Base-by-base conservation (phyloP, 2,888 invertebrate genomes). In the Apomyelois bistriatella region DNA sequence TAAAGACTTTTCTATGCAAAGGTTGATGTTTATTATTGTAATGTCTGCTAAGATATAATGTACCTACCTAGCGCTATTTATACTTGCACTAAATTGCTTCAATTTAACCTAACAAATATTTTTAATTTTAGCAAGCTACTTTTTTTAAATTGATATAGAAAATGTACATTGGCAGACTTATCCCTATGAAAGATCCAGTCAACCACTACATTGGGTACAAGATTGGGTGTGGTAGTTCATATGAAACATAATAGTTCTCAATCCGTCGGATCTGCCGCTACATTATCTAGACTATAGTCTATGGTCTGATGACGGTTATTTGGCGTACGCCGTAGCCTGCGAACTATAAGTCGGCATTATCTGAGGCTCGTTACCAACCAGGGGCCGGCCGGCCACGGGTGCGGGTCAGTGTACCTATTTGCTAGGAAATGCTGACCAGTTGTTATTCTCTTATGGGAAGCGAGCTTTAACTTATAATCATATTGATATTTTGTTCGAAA, bases 241-340 rank as follows among this genome's bases (percentile, higher is more conserved):
- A 22, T 22, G 22, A 22, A 38, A 3, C 38, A 38, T 4, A 15
- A 38, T 47, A 32, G 5, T 42, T 22, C 8, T 13, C 9, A 15
- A 7, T 28, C 8, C 35, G 50, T 13, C 37, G 40, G 40, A 55
- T 48, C 48, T 35, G 61, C 40, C 56, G 56, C 54, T 56, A 61
- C 64, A 71, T 72, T 77, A 78, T 76, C 79, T 76, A 76, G 64
- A 37, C 12, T 52, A 46, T 37, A 52, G 56, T 17, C 54, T 54
- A 56, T 37, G 42, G 37, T 17, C 56, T 81, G 79, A 84, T 83
- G 74, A 82, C 74, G 74, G 84, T 76, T 77, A 84, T 83, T 82
- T 73, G 67, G 61, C 61, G 63, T 63, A 73, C 68, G 70, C 65
- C 59, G 65, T 68, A 62, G 62, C 62, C 60, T 59, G 62, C 55